Conservation (phyloP, 2,797 vertebrate species). For the Lerista edwardsae region DNA sequence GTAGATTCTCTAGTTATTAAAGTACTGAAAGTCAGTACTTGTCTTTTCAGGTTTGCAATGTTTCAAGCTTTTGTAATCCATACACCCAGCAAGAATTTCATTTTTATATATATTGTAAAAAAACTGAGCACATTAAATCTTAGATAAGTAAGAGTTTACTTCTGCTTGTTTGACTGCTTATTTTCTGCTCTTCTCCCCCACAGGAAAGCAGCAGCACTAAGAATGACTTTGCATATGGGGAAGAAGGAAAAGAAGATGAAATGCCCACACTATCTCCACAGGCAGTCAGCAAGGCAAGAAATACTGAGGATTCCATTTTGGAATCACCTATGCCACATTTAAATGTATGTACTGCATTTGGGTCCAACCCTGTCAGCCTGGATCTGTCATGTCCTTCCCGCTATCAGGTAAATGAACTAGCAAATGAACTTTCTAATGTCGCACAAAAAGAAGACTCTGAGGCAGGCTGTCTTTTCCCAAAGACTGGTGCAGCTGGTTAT, state of each 20-base stretch:
- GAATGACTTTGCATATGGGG: conserved; percentile 29
- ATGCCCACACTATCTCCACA: conserved; percentile 75
- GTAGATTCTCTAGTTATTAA: too few relatives aligned
- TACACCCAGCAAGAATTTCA: neutral
- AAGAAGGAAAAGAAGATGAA: conserved; percentile 60
- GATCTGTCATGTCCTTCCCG: conserved; percentile 32
- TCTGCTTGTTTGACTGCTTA: conserved; percentile 19
- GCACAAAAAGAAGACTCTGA: conserved; percentile 19
- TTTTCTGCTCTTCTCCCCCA: conserved; percentile 45
- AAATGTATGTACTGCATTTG: conserved; percentile 42
- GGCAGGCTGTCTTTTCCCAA: neutral
- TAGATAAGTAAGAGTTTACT: neutral
- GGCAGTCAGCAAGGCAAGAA: conserved; percentile 41
- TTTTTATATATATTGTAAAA: conserved; percentile 10
- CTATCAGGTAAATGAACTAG: conserved; percentile 26
- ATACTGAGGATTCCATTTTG: conserved; percentile 45
- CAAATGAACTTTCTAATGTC: neutral
- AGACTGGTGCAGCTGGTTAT: neutral
- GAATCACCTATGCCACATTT: conserved; percentile 66
- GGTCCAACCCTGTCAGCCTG: neutral
- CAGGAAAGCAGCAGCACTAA: conserved; percentile 59
- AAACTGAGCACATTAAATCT: too few relatives aligned
- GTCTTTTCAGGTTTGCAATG: too few relatives aligned
- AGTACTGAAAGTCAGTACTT: too few relatives aligned
- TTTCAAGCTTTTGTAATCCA: neutral